phyloP scores from a whole-genome alignment of 2,888 invertebrate genomes.

The Dicroscelio sp. region DNA sequence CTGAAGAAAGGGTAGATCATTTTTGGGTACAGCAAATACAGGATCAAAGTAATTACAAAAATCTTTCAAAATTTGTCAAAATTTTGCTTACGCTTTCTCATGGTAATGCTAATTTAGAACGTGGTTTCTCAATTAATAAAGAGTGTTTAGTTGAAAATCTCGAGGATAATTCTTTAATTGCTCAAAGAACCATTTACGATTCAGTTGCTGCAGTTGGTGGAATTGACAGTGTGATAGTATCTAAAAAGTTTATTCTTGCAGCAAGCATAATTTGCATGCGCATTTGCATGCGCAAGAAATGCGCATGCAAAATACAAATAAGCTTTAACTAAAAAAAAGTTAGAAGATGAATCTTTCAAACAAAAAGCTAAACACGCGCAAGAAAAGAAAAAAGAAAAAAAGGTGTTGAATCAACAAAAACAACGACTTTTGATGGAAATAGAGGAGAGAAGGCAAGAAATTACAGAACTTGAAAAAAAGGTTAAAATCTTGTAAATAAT shows the following conservation, averaged over 20 bases:
- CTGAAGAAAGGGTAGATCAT: slow-evolving; percentile 55
- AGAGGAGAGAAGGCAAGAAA: background rate
- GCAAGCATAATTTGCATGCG: too few relatives aligned
- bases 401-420: background rate
- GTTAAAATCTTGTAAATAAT: background rate
- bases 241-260: background rate
- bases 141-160: background rate
- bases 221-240: background rate
- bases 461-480: background rate
- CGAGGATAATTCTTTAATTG: background rate
- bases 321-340: background rate
- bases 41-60: background rate
- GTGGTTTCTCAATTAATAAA: background rate
- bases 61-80: slow-evolving; percentile 63
- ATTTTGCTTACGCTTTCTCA: slow-evolving; percentile 27
- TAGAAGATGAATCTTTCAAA: too few relatives aligned
- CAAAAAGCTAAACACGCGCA: background rate
- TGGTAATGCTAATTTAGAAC: slow-evolving; percentile 24
- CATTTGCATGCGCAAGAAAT: too few relatives aligned
- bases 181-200: background rate
- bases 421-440: background rate
- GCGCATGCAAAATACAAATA: background rate
- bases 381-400: too few relatives aligned
- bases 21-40: slow-evolving; percentile 43
- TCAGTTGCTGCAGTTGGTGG: background rate